Conservation (phyloP, 2,888 invertebrate genomes). For the Pardosa pseudoannulata region DNA sequence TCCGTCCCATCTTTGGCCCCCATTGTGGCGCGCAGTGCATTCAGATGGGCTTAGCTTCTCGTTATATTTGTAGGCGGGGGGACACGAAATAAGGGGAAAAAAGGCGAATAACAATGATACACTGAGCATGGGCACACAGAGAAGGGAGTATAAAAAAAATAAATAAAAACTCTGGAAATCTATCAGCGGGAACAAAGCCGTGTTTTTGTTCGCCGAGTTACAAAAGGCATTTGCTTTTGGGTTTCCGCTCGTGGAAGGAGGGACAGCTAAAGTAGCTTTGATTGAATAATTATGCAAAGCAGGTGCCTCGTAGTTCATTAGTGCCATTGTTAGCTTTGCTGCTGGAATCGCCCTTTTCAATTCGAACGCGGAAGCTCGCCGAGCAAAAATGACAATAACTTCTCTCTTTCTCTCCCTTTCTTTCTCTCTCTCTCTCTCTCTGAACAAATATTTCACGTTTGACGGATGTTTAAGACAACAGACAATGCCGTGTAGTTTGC, state of each 20-base stretch:
- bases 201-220: constrained; percentile 47
- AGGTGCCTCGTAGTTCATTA: constrained; percentile 66
- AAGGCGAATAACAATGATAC: constrained; percentile 39
- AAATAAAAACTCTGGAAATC: constrained; percentile 52
- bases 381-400: constrained; percentile 43
- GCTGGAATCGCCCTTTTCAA: constrained; percentile 51
- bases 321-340: constrained; percentile 39
- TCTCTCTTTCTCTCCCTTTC: neutral
- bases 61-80: constrained; percentile 45
- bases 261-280: constrained; percentile 56
- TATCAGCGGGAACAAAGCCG: constrained; percentile 50
- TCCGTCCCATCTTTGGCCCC: constrained; percentile 23
- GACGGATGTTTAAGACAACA: constrained; percentile 34
- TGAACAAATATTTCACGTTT: constrained; percentile 38
- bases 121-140: neutral
- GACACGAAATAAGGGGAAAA: neutral
- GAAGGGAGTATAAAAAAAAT: no score
- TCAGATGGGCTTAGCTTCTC: constrained; percentile 60
- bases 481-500: neutral
- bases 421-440: no score
- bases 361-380: constrained; percentile 19
- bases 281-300: constrained; percentile 72
- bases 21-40: constrained; percentile 28
- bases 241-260: constrained; percentile 1
- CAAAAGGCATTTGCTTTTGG: constrained; percentile 57